These are phyloP conservation scores for Elanus axillaris DNA, from an alignment of 2,113 vertebrate species.

Conservation along the genomic window DNA sequence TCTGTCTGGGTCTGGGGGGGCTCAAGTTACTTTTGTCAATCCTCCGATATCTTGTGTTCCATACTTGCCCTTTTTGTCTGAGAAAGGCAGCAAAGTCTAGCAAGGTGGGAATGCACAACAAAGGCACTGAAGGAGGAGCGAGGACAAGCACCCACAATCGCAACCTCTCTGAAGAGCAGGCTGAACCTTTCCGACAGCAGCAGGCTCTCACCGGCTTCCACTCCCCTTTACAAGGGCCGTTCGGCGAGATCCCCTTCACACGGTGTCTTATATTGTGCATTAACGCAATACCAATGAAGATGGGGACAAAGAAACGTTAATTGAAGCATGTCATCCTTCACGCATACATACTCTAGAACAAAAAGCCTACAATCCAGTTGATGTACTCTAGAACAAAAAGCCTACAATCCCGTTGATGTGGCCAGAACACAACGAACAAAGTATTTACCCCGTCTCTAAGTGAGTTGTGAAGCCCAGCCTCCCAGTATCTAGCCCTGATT, in stretches of 20 bases:
- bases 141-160: not conserved
- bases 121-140: not conserved
- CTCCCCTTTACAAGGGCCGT: not conserved
- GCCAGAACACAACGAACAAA: not conserved
- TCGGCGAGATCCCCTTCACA: not conserved
- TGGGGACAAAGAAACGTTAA: not conserved
- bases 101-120: not conserved
- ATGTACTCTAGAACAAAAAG: not conserved
- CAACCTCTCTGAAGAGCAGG: not conserved
- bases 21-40: not conserved
- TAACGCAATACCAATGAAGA: not conserved
- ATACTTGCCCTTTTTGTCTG: not conserved
- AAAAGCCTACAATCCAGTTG: not conserved
- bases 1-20: not conserved
- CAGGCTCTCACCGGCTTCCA: not conserved
- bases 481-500: not conserved
- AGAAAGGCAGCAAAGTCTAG: not conserved
- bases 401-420: not conserved
- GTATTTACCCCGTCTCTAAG: not conserved
- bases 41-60: not conserved
- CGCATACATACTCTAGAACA: not conserved
- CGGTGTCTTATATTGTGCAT: accelerated
- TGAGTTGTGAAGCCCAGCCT: not conserved
- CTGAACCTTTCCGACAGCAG: not conserved
- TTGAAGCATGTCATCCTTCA: accelerated